phyloP scores from a whole-genome alignment of 2,113 vertebrate species.

The Tympanuchus pallidicinctus region DNA sequence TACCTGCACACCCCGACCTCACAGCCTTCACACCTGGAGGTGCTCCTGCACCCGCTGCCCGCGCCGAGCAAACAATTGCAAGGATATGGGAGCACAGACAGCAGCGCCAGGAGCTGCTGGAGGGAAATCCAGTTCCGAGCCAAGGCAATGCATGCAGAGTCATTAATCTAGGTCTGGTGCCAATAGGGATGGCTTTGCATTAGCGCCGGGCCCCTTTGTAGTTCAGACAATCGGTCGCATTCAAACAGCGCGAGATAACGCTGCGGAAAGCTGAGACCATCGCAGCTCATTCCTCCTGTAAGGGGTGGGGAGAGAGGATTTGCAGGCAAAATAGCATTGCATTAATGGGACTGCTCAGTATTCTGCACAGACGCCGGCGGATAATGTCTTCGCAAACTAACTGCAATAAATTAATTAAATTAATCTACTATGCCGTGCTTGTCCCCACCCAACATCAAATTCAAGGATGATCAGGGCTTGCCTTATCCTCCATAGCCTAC shows the following conservation, averaged over 20 bases:
- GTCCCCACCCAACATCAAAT: conserved; percentile 63
- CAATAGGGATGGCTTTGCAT: conserved; percentile 70
- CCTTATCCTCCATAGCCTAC: conserved; percentile 52
- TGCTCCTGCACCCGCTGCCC: not conserved
- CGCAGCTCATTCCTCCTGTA: conserved; percentile 44
- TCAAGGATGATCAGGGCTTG: conserved; percentile 61
- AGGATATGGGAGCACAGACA: not conserved
- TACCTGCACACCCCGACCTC: conserved; percentile 15
- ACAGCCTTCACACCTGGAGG: not conserved
- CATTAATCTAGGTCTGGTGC: conserved; percentile 69
- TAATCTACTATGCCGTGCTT: conserved; percentile 65
- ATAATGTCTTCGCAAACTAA: conserved; percentile 70
- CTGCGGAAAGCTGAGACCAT: conserved; percentile 59
- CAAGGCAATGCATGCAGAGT: conserved; percentile 63
- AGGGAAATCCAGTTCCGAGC: conserved; percentile 65
- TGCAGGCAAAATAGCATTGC: conserved; percentile 72
- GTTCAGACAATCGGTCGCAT: conserved; percentile 64
- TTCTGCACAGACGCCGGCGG: conserved; percentile 60
- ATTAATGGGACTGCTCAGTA: conserved; percentile 77
- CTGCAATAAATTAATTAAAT: conserved; percentile 76
- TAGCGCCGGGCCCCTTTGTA: conserved; percentile 67
- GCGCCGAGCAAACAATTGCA: not conserved
- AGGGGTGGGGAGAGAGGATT: conserved; percentile 66
- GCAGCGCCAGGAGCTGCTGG: conserved; percentile 14
- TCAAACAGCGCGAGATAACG: conserved; percentile 65